These are phyloP conservation scores for Atrina japonica DNA, from an alignment of 2,888 invertebrate genomes.

Conservation along the genomic window DNA sequence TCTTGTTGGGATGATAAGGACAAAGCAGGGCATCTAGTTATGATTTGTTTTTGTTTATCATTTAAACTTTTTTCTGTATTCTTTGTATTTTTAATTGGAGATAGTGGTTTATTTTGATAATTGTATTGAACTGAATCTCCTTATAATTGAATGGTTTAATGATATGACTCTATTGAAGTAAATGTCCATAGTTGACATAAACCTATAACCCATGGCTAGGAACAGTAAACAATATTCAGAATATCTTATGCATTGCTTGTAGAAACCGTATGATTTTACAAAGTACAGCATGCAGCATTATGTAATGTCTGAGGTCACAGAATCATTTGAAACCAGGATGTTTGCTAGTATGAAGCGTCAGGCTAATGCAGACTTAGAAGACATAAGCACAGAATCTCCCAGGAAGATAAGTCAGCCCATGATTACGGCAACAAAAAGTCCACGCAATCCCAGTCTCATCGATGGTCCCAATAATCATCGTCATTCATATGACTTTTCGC, in stretches of 20 bases:
- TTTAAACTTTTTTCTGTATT: no score
- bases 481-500: conserved; percentile 65
- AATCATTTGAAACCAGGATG: conserved; percentile 77
- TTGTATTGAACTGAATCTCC: no score
- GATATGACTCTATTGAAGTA: not conserved
- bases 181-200: not conserved
- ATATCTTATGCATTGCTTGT: no score
- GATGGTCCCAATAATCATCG: conserved; percentile 17
- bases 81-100: no score
- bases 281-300: conserved; percentile 59
- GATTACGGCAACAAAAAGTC: conserved; percentile 8
- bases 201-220: no score
- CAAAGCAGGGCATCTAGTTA: no score
- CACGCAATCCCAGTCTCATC: conserved; percentile 1
- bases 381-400: conserved; percentile 44
- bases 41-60: no score
- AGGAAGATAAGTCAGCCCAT: conserved; percentile 16
- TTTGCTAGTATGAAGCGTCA: conserved; percentile 74
- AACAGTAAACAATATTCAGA: no score
- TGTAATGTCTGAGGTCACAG: conserved; percentile 72
- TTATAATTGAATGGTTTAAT: no score
- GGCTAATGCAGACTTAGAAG: conserved; percentile 65
- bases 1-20: no score
- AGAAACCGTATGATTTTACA: conserved; percentile 72
- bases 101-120: no score